These are phyloP conservation scores for Phocides pigmalion DNA, from an alignment of 1,140 invertebrate species.

Conservation along the genomic window DNA sequence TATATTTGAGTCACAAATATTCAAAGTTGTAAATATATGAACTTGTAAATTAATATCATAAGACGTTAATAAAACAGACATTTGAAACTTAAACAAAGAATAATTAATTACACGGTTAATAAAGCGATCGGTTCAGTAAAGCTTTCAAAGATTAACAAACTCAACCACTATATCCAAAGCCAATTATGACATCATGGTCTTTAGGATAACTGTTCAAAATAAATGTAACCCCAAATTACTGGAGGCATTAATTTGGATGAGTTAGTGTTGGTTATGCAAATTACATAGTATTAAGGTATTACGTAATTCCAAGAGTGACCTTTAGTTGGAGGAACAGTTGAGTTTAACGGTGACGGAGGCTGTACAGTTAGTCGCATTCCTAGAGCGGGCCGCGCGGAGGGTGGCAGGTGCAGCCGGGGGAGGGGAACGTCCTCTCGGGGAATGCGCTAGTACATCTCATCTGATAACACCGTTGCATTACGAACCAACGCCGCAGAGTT, in stretches of 20 bases:
- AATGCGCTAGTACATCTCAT: slow-evolving; percentile 56
- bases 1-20: no score
- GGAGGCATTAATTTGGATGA: slow-evolving; percentile 14
- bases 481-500: slow-evolving; percentile 14
- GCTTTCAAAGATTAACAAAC: not conserved
- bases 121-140: not conserved
- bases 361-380: slow-evolving; percentile 79
- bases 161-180: no score
- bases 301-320: slow-evolving; percentile 56
- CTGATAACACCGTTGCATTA: slow-evolving; percentile 34
- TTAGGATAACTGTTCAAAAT: not conserved
- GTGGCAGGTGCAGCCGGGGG: slow-evolving; percentile 62
- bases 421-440: slow-evolving; percentile 50
- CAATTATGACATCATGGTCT: not conserved
- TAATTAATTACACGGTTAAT: slow-evolving; percentile 8
- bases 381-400: slow-evolving; percentile 58
- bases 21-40: not conserved
- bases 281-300: slow-evolving; percentile 42
- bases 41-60: slow-evolving; percentile 1
- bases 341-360: slow-evolving; percentile 75
- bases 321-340: slow-evolving; percentile 67
- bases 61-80: slow-evolving; percentile 1
- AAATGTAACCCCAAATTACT: slow-evolving; percentile 9
- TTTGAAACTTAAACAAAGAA: slow-evolving; percentile 2
- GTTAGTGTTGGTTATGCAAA: slow-evolving; percentile 39